Evolutionary conservation across 2,888 invertebrate species (phyloP), one percentile per base, ranked within the genome.

Genomic region (Cyaniris semiargus): DNA sequence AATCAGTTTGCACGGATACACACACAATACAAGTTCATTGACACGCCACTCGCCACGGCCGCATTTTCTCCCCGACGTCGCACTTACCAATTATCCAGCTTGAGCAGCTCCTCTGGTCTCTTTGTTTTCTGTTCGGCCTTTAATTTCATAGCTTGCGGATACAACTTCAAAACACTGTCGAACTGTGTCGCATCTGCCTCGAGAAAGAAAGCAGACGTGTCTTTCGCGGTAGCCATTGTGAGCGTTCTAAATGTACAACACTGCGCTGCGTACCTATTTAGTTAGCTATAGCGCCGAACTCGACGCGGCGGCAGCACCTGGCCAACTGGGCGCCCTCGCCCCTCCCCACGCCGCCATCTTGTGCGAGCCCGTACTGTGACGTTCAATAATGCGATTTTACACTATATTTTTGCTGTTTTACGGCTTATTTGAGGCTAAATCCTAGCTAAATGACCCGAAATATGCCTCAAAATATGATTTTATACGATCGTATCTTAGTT

Each of bases 71-170:
- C 92, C 91, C 90, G 90, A 89, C 90, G 92, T 91, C 86, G 86
- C 88, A 96, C 97, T 97, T 95, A 98, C 98, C 98, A 98, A 92
- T 97, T 97, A 95, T 98, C 98, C 95, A 98, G 95, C 94, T 98
- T 98, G 93, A 98, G 96, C 88, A 98, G 96, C 94, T 98, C 98
- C 91, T 98, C 98, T 78, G 98, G 97, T 94, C 97, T 98, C 95
- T 98, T 98, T 90, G 96, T 96, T 92, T 97, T 97, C 91, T 96
- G 96, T 91, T 98, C 97, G 81, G 98, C 98, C 95, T 98, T 98
- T 85, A 98, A 94, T 94, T 96, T 96, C 84, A 98, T 95, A 84
- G 98, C 98, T 95, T 98, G 96, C 86, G 98, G 98, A 94, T 98
- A 98, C 87, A 98, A 95, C 95, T 97, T 97, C 88, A 97, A 95